These are phyloP conservation scores for Xestia xanthographa DNA, from an alignment of 2,888 invertebrate species.

Conservation along the genomic window DNA sequence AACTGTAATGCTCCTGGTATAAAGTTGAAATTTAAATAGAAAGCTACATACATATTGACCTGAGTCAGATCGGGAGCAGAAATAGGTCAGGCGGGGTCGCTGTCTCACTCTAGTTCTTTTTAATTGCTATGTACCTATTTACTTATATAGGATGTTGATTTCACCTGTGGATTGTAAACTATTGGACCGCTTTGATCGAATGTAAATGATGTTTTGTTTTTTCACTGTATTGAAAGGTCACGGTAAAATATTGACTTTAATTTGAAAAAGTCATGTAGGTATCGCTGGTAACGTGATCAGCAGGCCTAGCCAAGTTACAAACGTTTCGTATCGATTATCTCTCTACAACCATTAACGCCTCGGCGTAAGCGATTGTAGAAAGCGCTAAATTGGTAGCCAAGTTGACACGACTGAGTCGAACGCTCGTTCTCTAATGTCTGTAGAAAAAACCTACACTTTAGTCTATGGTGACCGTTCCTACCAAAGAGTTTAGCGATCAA, in stretches of 20 bases:
- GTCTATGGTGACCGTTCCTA: too few relatives aligned
- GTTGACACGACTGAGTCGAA: too few relatives aligned
- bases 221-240: background rate
- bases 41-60: conserved; percentile 73
- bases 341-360: too few relatives aligned
- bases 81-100: conserved; percentile 84
- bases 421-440: too few relatives aligned
- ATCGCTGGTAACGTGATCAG: background rate
- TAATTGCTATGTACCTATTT: conserved; percentile 74
- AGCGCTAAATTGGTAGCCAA: too few relatives aligned
- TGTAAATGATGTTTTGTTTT: background rate
- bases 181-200: background rate
- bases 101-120: conserved; percentile 81
- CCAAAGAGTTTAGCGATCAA: too few relatives aligned
- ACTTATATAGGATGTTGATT: conserved; percentile 54
- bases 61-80: conserved; percentile 77
- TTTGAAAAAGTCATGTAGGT: background rate
- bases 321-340: too few relatives aligned
- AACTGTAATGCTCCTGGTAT: conserved; percentile 31
- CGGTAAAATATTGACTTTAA: background rate
- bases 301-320: too few relatives aligned
- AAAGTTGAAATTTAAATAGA: conserved; percentile 65
- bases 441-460: too few relatives aligned
- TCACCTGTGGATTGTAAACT: conserved; percentile 68
- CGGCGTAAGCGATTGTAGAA: too few relatives aligned